Evolutionary conservation across 2,113 vertebrate species (phyloP), one percentile per base, ranked within the genome.

Genomic region (Recurvirostra avosetta): DNA sequence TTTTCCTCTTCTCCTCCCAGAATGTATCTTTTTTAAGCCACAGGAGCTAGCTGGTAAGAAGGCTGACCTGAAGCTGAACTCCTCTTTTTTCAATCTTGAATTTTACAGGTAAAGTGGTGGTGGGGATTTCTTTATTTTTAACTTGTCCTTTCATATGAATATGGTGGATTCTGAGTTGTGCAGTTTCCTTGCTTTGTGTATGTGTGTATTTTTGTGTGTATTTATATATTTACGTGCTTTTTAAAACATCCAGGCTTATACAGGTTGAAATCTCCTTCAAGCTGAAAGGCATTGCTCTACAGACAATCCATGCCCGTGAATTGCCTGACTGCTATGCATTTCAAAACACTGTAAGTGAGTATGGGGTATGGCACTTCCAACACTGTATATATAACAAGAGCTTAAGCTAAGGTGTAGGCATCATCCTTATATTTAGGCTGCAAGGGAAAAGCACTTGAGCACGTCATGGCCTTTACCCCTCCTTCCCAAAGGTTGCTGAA

Each of bases 271-370:
- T 99, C 86, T 98, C 98, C 38, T 99, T 99, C 97, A 98, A 97
- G 85, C 97, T 99, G 87, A 99, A 99, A 95, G 99, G 99, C 86
- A 99, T 99, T 90, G 99, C 99, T 94, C 98, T 99, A 0, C 99
- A 99, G 97, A 99, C 99, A 0, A 98, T 99, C 88, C 98, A 98
- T 63, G 98, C 98, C 21, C 98, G 98, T 27, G 99, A 99, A 94
- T 34, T 99, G 56, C 99, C 99, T 2, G 99, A 99, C 97, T 99
- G 99, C 97, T 99, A 99, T 49, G 92, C 96, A 6, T 99, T 99
- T 98, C 97, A 97, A 80, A 98, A 99, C 21, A 99, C 77, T 94
- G 99, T 99, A 98, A 95, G 97, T 97, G 68, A 90, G 23, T 75
- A 68, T n/a, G 43, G 68, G 19, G 38, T 86, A 47, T 89, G 71